Conservation (phyloP, 2,797 vertebrate genomes). For the Odontamblyopus lacepedii region DNA sequence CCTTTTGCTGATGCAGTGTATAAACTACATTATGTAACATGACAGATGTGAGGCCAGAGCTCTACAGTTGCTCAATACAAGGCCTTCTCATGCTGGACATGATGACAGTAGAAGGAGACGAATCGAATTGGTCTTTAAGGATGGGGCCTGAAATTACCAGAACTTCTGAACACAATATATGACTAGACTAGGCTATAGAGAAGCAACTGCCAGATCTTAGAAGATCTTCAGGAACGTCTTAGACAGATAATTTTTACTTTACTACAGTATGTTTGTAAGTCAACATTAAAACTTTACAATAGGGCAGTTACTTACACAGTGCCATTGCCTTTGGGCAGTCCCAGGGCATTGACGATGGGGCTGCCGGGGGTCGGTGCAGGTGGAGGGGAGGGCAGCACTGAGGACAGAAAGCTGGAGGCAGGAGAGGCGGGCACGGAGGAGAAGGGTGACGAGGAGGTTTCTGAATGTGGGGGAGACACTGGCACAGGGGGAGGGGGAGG, state of each 20-base stretch:
- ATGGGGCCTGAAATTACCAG: neutral
- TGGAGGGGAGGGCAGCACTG: slow-evolving; percentile 83
- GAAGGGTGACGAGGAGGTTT: slow-evolving; percentile 81
- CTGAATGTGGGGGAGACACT: slow-evolving; percentile 75
- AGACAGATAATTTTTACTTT: too few relatives aligned
- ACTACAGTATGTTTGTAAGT: too few relatives aligned
- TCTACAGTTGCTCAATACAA: too few relatives aligned
- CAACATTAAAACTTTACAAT: neutral
- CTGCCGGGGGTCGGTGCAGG: slow-evolving; percentile 76
- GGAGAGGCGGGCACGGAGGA: slow-evolving; percentile 82
- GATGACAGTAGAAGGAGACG: neutral
- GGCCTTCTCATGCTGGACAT: neutral
- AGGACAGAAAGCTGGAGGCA: slow-evolving; percentile 89
- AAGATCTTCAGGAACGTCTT: too few relatives aligned
- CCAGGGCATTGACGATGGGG: slow-evolving; percentile 86
- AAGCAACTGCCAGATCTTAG: too few relatives aligned
- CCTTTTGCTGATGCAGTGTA: neutral
- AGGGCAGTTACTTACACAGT: slow-evolving; percentile 84
- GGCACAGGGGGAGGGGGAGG: slow-evolving; percentile 72
- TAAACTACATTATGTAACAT: neutral
- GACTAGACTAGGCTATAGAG: too few relatives aligned
- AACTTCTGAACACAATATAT: too few relatives aligned
- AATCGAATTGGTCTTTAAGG: neutral
- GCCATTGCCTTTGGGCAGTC: slow-evolving; percentile 91
- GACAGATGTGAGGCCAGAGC: slow-evolving; percentile 8